Percentiles rank a stretch among this genome's conserved stretches.
phyloP scores from a whole-genome alignment of 2,113 vertebrate species.

The Zootoca vivipara region DNA sequence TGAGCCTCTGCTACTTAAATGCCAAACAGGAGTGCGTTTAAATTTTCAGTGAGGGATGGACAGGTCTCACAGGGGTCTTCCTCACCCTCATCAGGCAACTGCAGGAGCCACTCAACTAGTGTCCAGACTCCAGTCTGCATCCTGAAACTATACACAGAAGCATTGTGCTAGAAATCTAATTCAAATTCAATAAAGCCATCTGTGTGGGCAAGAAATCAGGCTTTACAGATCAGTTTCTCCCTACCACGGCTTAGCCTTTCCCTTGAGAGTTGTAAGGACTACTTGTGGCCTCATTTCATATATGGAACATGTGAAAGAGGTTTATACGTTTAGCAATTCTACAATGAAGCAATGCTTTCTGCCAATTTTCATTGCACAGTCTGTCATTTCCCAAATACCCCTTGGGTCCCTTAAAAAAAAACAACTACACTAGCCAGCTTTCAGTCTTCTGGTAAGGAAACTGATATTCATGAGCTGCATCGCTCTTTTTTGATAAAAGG shows the following conservation, averaged over 20 bases:
- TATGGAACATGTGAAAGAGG: background rate
- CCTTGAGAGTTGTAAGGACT: background rate
- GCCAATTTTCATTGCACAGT: background rate
- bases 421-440: background rate
- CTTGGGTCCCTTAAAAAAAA: background rate
- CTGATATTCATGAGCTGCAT: background rate
- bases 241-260: background rate
- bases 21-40: conserved; percentile 13
- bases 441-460: background rate
- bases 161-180: background rate
- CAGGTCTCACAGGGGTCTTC: background rate
- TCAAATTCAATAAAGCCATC: background rate
- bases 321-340: background rate
- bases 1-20: background rate
- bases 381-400: background rate
- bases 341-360: background rate
- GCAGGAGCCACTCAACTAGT: background rate
- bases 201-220: background rate
- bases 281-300: background rate
- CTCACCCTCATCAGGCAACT: background rate
- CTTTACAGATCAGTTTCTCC: background rate
- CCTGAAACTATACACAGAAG: background rate
- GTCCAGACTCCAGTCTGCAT: background rate
- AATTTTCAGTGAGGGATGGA: background rate
- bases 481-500: background rate